phyloP scores from a whole-genome alignment of 2,888 invertebrate species.

The Dynastes maya region DNA sequence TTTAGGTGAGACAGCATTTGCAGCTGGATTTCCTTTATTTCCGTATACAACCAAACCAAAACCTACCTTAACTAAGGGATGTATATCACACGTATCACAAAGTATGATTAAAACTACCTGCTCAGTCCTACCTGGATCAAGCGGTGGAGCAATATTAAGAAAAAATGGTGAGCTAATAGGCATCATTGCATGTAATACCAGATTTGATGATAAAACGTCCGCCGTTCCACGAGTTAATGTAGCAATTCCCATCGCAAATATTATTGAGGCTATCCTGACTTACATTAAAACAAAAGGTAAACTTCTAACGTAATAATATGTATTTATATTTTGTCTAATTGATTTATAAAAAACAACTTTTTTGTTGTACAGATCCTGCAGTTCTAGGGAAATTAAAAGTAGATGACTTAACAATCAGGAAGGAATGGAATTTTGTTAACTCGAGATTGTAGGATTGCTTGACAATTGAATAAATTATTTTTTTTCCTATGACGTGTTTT shows the following conservation, averaged over 20 bases:
- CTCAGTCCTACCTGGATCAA: constrained; percentile 52
- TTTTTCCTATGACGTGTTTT: too few species aligned
- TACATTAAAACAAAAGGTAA: constrained; percentile 48
- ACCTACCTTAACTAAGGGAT: constrained; percentile 52
- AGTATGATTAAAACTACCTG: constrained; percentile 53
- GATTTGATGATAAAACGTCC: constrained; percentile 20
- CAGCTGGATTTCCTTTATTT: constrained; percentile 49
- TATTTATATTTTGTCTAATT: neutral
- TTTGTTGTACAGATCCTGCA: constrained; percentile 22
- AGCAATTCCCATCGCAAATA: constrained; percentile 46
- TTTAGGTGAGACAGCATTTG: constrained; percentile 47
- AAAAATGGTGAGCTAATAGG: constrained; percentile 51
- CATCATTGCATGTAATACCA: constrained; percentile 51
- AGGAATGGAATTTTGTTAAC: constrained; percentile 49
- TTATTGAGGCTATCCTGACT: constrained; percentile 33
- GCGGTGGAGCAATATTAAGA: constrained; percentile 53
- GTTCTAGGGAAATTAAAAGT: constrained; percentile 24
- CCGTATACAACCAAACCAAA: constrained; percentile 39
- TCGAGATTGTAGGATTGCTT: neutral
- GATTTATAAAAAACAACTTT: too few species aligned
- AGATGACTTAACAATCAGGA: constrained; percentile 12
- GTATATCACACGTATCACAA: constrained; percentile 47
- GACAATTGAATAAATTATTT: neutral
- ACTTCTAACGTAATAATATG: neutral
- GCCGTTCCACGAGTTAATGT: constrained; percentile 53